Percentiles rank a stretch among this genome's conserved stretches.
These are phyloP conservation scores for Drosophila hawaiiensis DNA, from an alignment of 2,888 invertebrate species.

Conservation along the genomic window DNA sequence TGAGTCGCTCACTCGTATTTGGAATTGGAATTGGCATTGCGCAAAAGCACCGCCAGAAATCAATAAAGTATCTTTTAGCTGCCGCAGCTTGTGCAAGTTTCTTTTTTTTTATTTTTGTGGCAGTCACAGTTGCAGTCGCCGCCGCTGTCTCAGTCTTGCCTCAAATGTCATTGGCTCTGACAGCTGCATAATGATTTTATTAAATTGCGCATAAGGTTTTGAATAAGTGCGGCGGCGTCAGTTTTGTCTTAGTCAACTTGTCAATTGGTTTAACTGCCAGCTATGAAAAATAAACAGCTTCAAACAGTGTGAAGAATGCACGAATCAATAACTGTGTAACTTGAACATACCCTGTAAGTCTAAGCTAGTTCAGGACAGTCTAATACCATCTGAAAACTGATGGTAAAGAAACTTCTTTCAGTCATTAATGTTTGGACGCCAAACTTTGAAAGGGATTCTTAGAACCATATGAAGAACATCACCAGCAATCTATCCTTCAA, in stretches of 20 bases:
- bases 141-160: constrained; percentile 47
- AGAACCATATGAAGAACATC: neutral
- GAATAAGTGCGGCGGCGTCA: constrained; percentile 66
- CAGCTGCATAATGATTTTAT: constrained; percentile 76
- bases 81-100: constrained; percentile 31
- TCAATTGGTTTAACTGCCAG: constrained; percentile 61
- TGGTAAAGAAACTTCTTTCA: neutral
- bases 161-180: constrained; percentile 69
- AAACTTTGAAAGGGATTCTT: neutral
- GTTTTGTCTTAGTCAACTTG: constrained; percentile 65
- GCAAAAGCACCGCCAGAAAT: constrained; percentile 68
- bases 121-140: constrained; percentile 36
- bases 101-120: constrained; percentile 2
- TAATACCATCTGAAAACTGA: no score
- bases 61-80: constrained; percentile 63
- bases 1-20: constrained; percentile 36
- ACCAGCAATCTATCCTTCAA: neutral
- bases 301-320: constrained; percentile 32
- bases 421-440: neutral
- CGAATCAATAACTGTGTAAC: neutral
- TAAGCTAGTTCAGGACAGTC: no score
- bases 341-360: constrained; percentile 13
- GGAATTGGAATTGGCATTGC: constrained; percentile 59
- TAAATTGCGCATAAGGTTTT: constrained; percentile 70
- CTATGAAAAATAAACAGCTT: constrained; percentile 16